Conservation (phyloP, 1,140 invertebrate genomes). For the Anagrus nilaparvatae region DNA sequence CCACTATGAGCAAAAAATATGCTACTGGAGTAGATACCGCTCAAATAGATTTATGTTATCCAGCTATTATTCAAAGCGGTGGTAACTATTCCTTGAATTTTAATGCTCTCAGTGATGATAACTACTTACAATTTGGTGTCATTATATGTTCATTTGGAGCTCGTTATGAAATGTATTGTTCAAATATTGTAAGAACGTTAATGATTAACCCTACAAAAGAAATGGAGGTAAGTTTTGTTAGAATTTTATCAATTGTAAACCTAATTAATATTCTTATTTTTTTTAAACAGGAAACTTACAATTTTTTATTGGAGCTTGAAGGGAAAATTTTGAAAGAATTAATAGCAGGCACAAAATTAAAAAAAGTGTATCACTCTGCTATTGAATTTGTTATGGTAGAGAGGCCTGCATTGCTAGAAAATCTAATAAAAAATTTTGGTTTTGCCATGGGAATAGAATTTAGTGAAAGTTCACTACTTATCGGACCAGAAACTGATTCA, state of each 20-base stretch:
- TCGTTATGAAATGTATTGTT: conserved; percentile 96
- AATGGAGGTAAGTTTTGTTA: conserved; percentile 49
- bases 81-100: conserved; percentile 97
- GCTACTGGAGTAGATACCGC: conserved; percentile 77
- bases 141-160: conserved; percentile 93
- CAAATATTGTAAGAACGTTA: conserved; percentile 95
- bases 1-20: conserved; percentile 89
- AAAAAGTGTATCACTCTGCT: conserved; percentile 80
- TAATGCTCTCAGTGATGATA: conserved; percentile 88
- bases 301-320: conserved; percentile 84
- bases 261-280: conserved; percentile 5
- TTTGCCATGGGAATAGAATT: conserved; percentile 98
- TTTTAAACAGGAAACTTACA: conserved; percentile 72
- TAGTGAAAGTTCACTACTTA: conserved; percentile 84
- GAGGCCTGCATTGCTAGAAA: conserved; percentile 76
- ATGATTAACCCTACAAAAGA: conserved; percentile 85
- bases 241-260: not conserved
- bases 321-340: conserved; percentile 83
- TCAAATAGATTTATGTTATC: conserved; percentile 94
- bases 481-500: conserved; percentile 79
- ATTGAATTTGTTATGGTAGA: conserved; percentile 77
- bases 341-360: conserved; percentile 73
- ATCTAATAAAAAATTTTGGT: conserved; percentile 90
- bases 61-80: conserved; percentile 96
- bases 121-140: conserved; percentile 87